Percentiles rank a stretch among this genome's conserved stretches.
These are phyloP conservation scores for Cherax destructor DNA, from an alignment of 1,140 invertebrate genomes.

Conservation along the genomic window DNA sequence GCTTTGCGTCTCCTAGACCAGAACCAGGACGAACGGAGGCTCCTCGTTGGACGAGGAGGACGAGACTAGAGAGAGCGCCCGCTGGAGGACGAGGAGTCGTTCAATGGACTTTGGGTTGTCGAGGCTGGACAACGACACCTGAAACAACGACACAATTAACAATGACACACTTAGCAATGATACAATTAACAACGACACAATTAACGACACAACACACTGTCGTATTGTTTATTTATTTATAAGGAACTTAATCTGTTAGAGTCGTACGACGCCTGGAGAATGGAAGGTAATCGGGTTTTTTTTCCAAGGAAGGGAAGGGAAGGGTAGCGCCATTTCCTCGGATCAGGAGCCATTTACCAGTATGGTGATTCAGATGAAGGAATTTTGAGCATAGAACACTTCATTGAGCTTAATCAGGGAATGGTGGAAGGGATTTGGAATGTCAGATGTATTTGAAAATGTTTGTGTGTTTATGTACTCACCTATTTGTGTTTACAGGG, in stretches of 20 bases:
- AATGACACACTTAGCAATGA: not conserved
- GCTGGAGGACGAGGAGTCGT: not conserved
- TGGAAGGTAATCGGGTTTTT: too few species aligned
- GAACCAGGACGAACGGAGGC: not conserved
- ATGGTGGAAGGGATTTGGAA: not conserved
- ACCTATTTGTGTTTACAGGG: too few species aligned
- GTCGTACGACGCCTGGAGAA: too few species aligned
- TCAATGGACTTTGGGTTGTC: not conserved
- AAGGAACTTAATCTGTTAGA: too few species aligned
- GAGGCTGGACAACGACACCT: not conserved
- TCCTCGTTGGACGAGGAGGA: not conserved
- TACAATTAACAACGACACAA: not conserved
- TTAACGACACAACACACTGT: too few species aligned
- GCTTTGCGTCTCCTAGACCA: not conserved
- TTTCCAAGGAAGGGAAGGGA: too few species aligned
- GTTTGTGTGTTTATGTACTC: too few species aligned
- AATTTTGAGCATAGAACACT: too few species aligned
- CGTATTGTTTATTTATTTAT: too few species aligned
- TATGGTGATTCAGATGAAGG: too few species aligned
- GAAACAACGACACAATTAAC: not conserved
- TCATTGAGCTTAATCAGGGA: not conserved
- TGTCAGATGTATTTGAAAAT: not conserved
- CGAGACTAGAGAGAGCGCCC: not conserved
- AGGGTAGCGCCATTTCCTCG: too few species aligned
- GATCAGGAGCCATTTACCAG: too few species aligned